A percentile compares a stretch with the other conserved stretches of the same genome.
phyloP scores from a whole-genome alignment of 2,888 invertebrate species.

The Pseudanteris insignis region DNA sequence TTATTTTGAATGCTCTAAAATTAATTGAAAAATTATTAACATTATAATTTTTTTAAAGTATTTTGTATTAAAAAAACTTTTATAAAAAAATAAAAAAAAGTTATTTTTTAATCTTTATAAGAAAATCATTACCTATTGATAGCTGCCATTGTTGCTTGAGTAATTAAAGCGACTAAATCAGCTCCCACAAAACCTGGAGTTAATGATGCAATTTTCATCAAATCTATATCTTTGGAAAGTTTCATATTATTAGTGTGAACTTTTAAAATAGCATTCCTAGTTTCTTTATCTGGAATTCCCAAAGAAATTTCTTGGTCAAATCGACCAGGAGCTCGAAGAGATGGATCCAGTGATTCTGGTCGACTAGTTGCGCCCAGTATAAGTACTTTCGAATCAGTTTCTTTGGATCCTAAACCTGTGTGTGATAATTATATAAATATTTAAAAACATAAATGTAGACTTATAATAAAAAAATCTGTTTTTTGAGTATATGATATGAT shows the following conservation, averaged over 20 bases:
- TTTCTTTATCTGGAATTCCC: conserved; percentile 89
- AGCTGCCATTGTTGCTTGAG: conserved; percentile 73
- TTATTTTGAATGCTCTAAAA: conserved; percentile 59
- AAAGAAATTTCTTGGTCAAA: conserved; percentile 94
- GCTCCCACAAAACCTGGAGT: conserved; percentile 98
- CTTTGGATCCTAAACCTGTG: conserved; percentile 68
- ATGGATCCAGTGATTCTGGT: conserved; percentile 91
- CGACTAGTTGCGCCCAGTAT: conserved; percentile 97
- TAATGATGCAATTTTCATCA: conserved; percentile 78
- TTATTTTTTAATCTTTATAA: no score
- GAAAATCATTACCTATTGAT: conserved; percentile 22
- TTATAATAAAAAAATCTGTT: neutral
- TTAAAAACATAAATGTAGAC: no score
- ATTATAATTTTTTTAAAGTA: no score
- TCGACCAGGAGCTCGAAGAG: conserved; percentile 88
- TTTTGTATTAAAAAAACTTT: no score
- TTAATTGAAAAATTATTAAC: conserved; percentile 19
- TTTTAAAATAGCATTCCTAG: conserved; percentile 81
- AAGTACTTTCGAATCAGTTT: conserved; percentile 74
- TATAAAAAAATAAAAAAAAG: no score
- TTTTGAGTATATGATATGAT: no score
- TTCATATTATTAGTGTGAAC: conserved; percentile 77
- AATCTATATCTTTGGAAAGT: conserved; percentile 77
- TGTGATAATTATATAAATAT: neutral
- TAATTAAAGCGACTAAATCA: conserved; percentile 85